phyloP scores from a whole-genome alignment of 2,113 vertebrate species.

The Zosterops hypoxanthus region DNA sequence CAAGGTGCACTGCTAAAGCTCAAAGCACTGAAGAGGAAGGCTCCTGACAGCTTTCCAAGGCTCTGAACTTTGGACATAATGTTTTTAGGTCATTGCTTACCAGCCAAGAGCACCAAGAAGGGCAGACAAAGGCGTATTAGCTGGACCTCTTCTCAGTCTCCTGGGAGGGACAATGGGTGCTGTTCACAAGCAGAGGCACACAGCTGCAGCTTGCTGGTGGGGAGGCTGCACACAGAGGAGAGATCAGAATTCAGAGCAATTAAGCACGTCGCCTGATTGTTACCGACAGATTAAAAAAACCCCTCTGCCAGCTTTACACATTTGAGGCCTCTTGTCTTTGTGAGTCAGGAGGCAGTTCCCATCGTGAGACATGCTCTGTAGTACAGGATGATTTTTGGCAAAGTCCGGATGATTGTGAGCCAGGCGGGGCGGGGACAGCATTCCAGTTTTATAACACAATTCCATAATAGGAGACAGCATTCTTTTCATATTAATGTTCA shows the following conservation, averaged over 20 bases:
- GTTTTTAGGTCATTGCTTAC: neutral
- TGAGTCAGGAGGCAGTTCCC: constrained; percentile 60
- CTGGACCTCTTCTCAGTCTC: constrained; percentile 45
- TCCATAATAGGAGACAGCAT: constrained; percentile 73
- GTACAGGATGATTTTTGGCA: constrained; percentile 66
- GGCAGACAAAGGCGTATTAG: constrained; percentile 29
- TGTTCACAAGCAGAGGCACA: neutral
- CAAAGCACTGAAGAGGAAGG: neutral
- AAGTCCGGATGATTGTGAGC: neutral
- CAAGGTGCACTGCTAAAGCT: neutral
- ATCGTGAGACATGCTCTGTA: neutral
- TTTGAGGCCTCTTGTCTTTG: constrained; percentile 17
- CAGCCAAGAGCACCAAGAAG: constrained; percentile 8
- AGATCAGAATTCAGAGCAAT: neutral
- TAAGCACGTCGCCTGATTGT: neutral
- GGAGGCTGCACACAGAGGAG: neutral
- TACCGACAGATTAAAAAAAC: constrained; percentile 20
- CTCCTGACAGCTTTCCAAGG: neutral
- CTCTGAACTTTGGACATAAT: neutral
- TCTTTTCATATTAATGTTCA: constrained; percentile 76
- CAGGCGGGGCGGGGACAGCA: constrained; percentile 71
- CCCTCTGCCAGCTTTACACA: constrained; percentile 20
- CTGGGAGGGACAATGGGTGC: constrained; percentile 39
- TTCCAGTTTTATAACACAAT: constrained; percentile 80
- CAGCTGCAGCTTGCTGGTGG: constrained; percentile 17